Conservation (phyloP, 2,888 invertebrate genomes). For the Galeruca laticollis region DNA sequence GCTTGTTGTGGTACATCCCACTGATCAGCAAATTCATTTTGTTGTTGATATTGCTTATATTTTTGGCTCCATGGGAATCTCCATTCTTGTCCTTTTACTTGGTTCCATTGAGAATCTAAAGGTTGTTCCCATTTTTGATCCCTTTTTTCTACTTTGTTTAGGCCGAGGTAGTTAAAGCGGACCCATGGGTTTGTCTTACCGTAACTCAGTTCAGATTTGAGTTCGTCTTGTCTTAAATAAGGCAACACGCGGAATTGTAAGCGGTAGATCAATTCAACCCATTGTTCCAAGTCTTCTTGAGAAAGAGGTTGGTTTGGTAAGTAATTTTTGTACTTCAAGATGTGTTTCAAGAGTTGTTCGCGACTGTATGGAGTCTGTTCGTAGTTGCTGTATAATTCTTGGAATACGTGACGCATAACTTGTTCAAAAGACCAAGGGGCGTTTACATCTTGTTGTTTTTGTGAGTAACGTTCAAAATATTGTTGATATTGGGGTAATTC, state of each 20-base stretch:
- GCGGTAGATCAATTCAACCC: background rate
- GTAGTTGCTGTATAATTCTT: background rate
- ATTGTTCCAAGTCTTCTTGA: background rate
- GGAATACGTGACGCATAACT: background rate
- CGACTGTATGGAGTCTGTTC: background rate
- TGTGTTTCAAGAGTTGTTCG: constrained; percentile 1
- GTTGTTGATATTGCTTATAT: background rate
- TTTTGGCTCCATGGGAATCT: background rate
- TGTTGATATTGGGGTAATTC: background rate
- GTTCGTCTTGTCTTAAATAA: background rate
- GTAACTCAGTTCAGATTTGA: no score
- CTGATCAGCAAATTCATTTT: background rate
- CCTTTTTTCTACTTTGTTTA: background rate
- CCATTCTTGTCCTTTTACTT: constrained; percentile 1
- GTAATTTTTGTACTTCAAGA: background rate
- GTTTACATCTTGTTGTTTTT: background rate
- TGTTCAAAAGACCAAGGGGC: background rate
- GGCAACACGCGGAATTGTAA: background rate
- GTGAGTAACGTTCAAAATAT: background rate
- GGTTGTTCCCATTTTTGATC: background rate
- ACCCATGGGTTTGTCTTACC: background rate
- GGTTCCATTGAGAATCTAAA: background rate
- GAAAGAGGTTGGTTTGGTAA: background rate
- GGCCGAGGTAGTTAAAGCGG: background rate
- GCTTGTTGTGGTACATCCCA: background rate